Evolutionary conservation across 2,113 vertebrate genomes (phyloP).

Genomic region (Neofelis nebulosa): DNA sequence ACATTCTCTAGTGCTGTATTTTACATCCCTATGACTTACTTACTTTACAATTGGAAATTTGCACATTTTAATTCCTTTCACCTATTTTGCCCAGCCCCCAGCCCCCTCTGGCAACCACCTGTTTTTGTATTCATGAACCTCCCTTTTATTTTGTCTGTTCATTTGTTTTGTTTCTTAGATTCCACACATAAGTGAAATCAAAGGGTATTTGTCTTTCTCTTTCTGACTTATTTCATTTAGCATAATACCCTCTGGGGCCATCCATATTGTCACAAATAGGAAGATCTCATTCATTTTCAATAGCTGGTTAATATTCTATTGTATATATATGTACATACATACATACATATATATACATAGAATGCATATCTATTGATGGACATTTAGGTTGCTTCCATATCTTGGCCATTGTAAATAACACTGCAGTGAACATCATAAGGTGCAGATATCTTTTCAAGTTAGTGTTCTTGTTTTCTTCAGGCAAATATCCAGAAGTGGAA

Average conservation of each 20-base stretch:
- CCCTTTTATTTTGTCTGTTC: not conserved
- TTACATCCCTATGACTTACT: not conserved
- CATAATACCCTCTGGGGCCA: not conserved
- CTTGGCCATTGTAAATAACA: not conserved
- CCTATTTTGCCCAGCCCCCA: not conserved
- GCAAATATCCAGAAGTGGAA: not conserved
- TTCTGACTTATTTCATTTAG: not conserved
- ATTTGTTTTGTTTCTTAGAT: not conserved
- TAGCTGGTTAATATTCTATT: not conserved
- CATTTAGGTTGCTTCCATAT: not conserved
- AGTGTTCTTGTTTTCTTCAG: not conserved
- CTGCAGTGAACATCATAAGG: not conserved
- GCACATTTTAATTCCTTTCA: not conserved
- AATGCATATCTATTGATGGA: not conserved
- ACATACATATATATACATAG: too few species aligned
- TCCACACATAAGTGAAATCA: not conserved
- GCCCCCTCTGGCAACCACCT: not conserved
- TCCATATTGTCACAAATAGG: not conserved
- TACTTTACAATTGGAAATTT: not conserved
- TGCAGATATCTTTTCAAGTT: not conserved
- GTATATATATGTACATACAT: not conserved
- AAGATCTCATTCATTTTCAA: not conserved
- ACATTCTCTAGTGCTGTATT: not conserved
- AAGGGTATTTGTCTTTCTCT: not conserved
- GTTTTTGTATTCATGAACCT: not conserved